Conservation (phyloP, 2,113 vertebrate species). For the Sprattus sprattus region DNA sequence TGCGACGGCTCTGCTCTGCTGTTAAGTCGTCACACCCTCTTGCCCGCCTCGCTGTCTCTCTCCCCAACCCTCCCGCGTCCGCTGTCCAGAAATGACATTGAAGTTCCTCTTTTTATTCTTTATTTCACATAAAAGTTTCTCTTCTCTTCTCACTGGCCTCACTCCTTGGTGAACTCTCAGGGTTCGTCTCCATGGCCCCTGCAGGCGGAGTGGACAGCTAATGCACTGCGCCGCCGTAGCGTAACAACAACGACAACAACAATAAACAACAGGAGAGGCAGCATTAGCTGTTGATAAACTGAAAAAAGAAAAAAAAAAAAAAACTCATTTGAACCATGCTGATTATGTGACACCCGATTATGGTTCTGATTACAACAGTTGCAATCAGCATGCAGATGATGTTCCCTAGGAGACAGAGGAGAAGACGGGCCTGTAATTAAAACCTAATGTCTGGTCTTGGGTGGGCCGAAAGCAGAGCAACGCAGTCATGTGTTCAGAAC, state of each 20-base stretch:
- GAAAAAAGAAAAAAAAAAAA: background rate
- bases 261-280: background rate
- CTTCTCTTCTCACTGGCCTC: background rate
- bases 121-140: background rate
- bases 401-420: background rate
- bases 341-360: constrained; percentile 6
- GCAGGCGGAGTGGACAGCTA: background rate
- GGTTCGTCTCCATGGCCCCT: background rate
- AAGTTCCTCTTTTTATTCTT: background rate
- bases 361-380: background rate
- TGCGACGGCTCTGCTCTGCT: background rate
- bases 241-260: background rate
- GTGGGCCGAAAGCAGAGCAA: background rate
- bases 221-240: background rate
- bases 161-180: background rate
- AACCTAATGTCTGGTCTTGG: constrained; percentile 12
- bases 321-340: background rate
- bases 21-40: constrained; percentile 4
- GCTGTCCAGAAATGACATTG: background rate
- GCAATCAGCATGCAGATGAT: background rate
- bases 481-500: background rate
- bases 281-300: background rate
- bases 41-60: background rate
- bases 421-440: constrained; percentile 4
- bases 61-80: background rate